Evolutionary conservation across 1,140 invertebrate genomes (phyloP).

Genomic region (Achroia grisella): DNA sequence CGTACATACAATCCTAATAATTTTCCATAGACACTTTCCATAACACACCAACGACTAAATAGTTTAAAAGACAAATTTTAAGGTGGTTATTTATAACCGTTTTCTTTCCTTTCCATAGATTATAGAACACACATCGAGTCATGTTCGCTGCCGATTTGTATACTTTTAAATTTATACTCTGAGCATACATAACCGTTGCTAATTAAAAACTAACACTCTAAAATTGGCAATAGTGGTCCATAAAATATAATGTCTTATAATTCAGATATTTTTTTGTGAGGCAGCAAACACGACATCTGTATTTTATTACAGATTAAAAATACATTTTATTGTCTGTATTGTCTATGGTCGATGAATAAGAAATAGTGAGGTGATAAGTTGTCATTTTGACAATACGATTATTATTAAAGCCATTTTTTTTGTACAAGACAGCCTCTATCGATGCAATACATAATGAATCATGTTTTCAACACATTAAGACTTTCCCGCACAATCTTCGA

Average conservation of each 20-base stretch:
- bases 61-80: slow-evolving; percentile 12
- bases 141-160: slow-evolving; percentile 17
- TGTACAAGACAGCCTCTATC: too few species aligned
- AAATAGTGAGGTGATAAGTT: too few species aligned
- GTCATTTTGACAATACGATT: too few species aligned
- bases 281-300: slow-evolving; percentile 22
- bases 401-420: too few species aligned
- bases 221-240: slow-evolving; percentile 57
- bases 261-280: slow-evolving; percentile 7
- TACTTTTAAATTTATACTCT: slow-evolving; percentile 7
- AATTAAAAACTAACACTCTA: slow-evolving; percentile 30
- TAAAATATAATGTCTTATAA: slow-evolving; percentile 22
- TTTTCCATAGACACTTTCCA: slow-evolving; percentile 14
- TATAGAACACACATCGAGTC: not conserved
- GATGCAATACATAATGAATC: too few species aligned
- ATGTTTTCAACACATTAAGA: too few species aligned
- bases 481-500: too few species aligned
- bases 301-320: slow-evolving; percentile 11
- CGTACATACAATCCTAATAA: slow-evolving; percentile 22
- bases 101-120: not conserved
- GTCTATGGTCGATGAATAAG: not conserved
- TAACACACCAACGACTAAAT: slow-evolving; percentile 23
- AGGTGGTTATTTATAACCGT: slow-evolving; percentile 15
- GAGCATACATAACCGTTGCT: slow-evolving; percentile 21
- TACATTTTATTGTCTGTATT: not conserved